Base-by-base conservation (phyloP, 2,888 invertebrate species). In the Polydrusus pterygomalis region DNA sequence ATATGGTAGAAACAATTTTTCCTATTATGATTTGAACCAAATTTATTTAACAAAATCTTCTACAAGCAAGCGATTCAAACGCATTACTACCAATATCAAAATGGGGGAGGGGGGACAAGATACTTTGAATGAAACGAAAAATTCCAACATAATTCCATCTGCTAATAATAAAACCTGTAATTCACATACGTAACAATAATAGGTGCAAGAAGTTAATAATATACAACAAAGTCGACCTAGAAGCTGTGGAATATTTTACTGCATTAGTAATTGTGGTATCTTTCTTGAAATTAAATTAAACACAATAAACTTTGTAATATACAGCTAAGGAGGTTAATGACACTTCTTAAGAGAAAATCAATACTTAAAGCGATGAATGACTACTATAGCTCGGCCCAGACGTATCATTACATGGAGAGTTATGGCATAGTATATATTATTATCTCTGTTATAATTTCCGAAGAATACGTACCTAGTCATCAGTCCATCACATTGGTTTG, bases 321-420 rank as follows among this genome's bases (percentile, higher is more conserved):
- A 56, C 54, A 17, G n/a, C 30, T 30, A 62, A 70, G 70, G 49
- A 58, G 70, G 70, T 70, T 70, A 70, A 62, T 58, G 70, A 70
- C 70, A 62, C 51, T 45, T 60, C 38, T 62, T 62, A 45, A 70
- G 51, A 58, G 70, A 70, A 70, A 70, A 70, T 60, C 70, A 38
- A 70, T 62, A 70, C 20, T 45, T 17, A 30, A 62, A 18, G 30
- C 51, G 62, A 70, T 70, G 58, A 60, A 62, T 62, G 70, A 62
- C 62, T 58, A 45, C 34, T 60, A n/a, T n/a, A 17, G 69, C 18
- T 40, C 20, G 15, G 18, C 47, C 47, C 18, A 47, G 65, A 47
- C 49, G 47, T 56, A 30, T 56, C n/a, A 56, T 56, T 56, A 56
- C 30, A 15, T 5, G 15, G 15, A 34, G 25, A 54, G 56, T 56